Evolutionary conservation across 2,797 vertebrate species (phyloP), one percentile per base, ranked within the genome.

Genomic region (Hydrocynus forskahlii): DNA sequence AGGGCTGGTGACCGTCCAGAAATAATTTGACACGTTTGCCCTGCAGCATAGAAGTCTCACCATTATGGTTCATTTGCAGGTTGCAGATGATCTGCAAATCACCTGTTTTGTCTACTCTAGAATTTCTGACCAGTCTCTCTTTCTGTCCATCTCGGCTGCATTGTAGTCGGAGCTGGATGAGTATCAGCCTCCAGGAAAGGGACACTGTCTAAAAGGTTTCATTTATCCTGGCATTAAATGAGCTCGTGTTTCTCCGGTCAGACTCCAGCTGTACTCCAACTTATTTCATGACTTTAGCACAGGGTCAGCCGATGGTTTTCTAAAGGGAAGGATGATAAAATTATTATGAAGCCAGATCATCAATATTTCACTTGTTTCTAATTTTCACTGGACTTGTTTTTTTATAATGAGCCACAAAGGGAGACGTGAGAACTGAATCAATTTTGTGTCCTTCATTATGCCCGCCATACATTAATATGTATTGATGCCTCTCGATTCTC

Each of bases 11-110:
- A 45, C 66, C 66, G 40, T 68, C 38, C 66, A 45, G 66, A 68
- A 45, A 68, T 21, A 68, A 40, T 45, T 25, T 70, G 52, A 59
- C 25, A 75, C n/a, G 23, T 43, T 29, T 59, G 72, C 54, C 55
- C 7, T 75, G 55, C 55, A 23, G 35, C 19, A 60, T 45, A 5
- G 52, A 55, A 14, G 29, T 57, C n/a, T 57, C 23, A 43, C 60
- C 13, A 29, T 38, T 63, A 66, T 55, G n/a, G 12, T 52, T 79
- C 9, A 79, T 79, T 80, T 73, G n/a, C 43, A 38, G 43, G 57
- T 16, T 72, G 45, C 19, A 63, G 7, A 72, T 79, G 54, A 35
- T 69, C 50, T 72, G 70, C 25, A 72, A 29, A 45, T 75, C 35
- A 75, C 72, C 55, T 43, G 48, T 43, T 75, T 75, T 75, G 19